Evolutionary conservation across 2,888 invertebrate genomes (phyloP), one percentile per base, ranked within the genome.

Genomic region (Axea sp.): DNA sequence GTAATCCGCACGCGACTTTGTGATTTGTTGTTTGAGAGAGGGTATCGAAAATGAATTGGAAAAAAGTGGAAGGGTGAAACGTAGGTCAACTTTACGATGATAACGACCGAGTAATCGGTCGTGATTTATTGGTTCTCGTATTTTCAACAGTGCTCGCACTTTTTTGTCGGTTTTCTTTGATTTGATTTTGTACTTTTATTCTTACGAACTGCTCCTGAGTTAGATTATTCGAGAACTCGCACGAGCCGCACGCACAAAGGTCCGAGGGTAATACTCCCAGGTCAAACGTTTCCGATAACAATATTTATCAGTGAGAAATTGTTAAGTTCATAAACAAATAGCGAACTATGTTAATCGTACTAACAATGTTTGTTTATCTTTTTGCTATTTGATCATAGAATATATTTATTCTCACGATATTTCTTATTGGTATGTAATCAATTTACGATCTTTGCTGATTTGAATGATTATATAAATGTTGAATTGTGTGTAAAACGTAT

Each of bases 1-100:
- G 39, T 57, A 30, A 64, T 30, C 14, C 65, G 72, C 72, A 73
- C 72, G 72, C 72, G 72, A 73, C 72, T 73, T 43, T 53, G 53
- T 53, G 8, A 53, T 53, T 55, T 47, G 39, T 71, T 49, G 55
- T 55, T 49, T 9, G 15, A 17, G 65, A 64, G 60, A 60, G 73
- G 53, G 60, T 59, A 65, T 35, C 35, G 19, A 43, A 57, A 51
- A 24, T 7, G 26, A 57, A 39, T 33, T 37, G 43, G 11, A 47
- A 64, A 64, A 59, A 69, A 28, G 6, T 17, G 39, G 33, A 55
- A 57, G 71, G 71, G 71, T 71, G 72, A 53, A 35, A 28, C 65
- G 59, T 49, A 35, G 72, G 72, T 72, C 72, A 72, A 53, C 65
- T 37, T 45, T 47, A 5, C 31, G 26, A 8, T 14, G 65, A 73